Evolutionary conservation across 2,797 vertebrate species (phyloP).

Genomic region (Erithacus rubecula): DNA sequence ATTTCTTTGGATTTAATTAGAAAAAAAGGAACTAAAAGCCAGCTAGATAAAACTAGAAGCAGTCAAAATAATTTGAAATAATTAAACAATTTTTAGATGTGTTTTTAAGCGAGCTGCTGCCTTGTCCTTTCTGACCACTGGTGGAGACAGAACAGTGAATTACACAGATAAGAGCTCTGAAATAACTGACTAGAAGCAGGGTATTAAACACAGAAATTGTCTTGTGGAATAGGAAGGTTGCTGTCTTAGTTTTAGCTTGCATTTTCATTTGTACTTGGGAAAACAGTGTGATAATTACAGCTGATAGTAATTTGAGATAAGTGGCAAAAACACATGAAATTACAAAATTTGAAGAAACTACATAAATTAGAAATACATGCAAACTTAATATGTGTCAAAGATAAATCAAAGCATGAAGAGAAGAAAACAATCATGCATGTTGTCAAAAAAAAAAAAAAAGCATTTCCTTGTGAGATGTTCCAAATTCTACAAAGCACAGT

Average conservation of each 20-base stretch:
- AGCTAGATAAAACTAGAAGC: background rate
- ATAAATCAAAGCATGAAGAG: background rate
- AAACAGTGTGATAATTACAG: background rate
- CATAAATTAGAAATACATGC: background rate
- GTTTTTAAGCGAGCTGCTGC: background rate
- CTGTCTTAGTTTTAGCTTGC: background rate
- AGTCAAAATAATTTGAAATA: background rate
- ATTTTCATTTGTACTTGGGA: slow-evolving; percentile 1
- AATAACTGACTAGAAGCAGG: background rate
- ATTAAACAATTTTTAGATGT: background rate
- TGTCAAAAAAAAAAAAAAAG: background rate
- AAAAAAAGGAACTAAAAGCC: background rate
- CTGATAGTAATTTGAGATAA: background rate
- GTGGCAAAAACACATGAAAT: background rate
- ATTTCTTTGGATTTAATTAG: background rate
- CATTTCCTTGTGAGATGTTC: background rate
- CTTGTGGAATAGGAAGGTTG: background rate
- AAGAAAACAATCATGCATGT: background rate
- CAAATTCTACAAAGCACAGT: background rate
- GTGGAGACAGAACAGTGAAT: background rate
- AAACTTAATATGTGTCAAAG: background rate
- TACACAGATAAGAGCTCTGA: background rate
- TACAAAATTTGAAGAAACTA: background rate
- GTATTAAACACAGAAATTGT: background rate
- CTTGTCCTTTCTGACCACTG: background rate